phyloP scores from a whole-genome alignment of 2,113 vertebrate genomes.

The Phaethornis superciliosus region DNA sequence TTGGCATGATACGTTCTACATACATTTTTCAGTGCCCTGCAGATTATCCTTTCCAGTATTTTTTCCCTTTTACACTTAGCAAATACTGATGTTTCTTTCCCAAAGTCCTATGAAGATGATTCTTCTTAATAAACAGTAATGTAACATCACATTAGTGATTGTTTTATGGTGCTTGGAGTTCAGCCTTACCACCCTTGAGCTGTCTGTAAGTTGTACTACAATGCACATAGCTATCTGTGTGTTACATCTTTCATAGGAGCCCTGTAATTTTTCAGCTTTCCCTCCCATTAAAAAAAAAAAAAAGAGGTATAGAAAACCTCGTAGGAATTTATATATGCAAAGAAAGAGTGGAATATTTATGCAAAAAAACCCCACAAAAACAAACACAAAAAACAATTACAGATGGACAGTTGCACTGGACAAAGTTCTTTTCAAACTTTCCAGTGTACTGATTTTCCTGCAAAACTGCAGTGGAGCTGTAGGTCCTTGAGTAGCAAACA shows the following conservation, averaged over 20 bases:
- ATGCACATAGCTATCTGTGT: background rate
- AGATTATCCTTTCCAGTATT: background rate
- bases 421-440: background rate
- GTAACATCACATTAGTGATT: background rate
- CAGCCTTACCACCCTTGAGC: background rate
- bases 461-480: background rate
- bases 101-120: background rate
- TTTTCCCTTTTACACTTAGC: background rate
- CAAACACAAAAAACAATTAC: background rate
- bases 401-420: background rate
- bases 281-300: background rate
- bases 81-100: background rate
- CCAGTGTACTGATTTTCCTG: background rate
- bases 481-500: background rate
- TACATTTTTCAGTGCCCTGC: background rate
- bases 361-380: background rate
- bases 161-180: background rate
- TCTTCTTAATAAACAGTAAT: background rate
- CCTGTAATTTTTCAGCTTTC: background rate
- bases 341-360: background rate
- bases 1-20: background rate
- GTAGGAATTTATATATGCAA: background rate
- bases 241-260: background rate
- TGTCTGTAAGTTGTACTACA: background rate
- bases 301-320: fast-evolving